Percentiles rank a stretch among this genome's conserved stretches.
Evolutionary conservation across 2,888 invertebrate genomes (phyloP).

Genomic region (Cyclophora punctaria): DNA sequence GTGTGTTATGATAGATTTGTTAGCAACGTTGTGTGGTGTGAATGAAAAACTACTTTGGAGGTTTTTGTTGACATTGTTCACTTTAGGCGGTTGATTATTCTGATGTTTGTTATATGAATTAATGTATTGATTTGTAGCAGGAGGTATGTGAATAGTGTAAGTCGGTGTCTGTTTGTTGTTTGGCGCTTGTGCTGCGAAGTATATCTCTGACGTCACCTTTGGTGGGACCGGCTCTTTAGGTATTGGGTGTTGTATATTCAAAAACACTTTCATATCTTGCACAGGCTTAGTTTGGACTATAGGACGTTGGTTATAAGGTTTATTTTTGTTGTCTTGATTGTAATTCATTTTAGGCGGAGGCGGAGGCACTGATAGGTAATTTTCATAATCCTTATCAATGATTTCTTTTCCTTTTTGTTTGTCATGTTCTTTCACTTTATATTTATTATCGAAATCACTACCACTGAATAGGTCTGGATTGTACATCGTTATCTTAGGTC

Average conservation of each 20-base stretch:
- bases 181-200: slow-evolving; percentile 62
- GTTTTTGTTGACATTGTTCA: slow-evolving; percentile 15
- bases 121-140: slow-evolving; percentile 27
- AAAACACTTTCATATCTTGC: slow-evolving; percentile 64
- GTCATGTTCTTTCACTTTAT: slow-evolving; percentile 32
- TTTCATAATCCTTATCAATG: slow-evolving; percentile 68
- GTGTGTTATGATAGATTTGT: slow-evolving; percentile 36
- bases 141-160: slow-evolving; percentile 59
- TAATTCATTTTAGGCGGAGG: slow-evolving; percentile 56
- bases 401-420: slow-evolving; percentile 50
- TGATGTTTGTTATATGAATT: slow-evolving; percentile 28
- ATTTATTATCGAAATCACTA: slow-evolving; percentile 46
- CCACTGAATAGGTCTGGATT: slow-evolving; percentile 52
- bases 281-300: slow-evolving; percentile 60
- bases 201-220: slow-evolving; percentile 69
- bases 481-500: slow-evolving; percentile 61
- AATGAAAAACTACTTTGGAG: slow-evolving; percentile 34
- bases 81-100: slow-evolving; percentile 17
- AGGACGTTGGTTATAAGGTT: slow-evolving; percentile 53
- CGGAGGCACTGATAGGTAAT: slow-evolving; percentile 66
- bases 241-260: slow-evolving; percentile 63
- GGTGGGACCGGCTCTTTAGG: slow-evolving; percentile 53
- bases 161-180: slow-evolving; percentile 52
- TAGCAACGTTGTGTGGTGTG: slow-evolving; percentile 34
- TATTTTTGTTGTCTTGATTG: slow-evolving; percentile 48